phyloP scores from a whole-genome alignment of 2,888 invertebrate genomes.

The Cryptocephalus primarius region DNA sequence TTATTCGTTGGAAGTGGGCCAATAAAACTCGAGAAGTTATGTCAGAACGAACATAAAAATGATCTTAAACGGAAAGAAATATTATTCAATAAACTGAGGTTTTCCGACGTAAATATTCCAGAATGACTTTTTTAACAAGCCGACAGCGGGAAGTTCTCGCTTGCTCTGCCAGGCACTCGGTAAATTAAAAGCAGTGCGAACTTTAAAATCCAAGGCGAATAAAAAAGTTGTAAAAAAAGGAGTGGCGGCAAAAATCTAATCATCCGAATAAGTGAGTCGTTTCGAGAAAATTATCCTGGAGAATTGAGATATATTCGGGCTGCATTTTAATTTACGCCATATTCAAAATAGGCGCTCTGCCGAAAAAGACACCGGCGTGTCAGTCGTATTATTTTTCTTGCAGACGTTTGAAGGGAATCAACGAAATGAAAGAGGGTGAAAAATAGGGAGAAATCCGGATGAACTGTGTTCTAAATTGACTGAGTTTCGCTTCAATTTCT shows the following conservation, averaged over 20 bases:
- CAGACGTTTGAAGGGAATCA: constrained; percentile 4
- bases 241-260: constrained; percentile 14
- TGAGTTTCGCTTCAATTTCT: no score
- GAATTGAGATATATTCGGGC: constrained; percentile 14
- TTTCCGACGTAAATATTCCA: constrained; percentile 2
- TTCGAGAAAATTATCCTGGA: constrained; percentile 11
- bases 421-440: constrained; percentile 4
- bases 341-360: constrained; percentile 6
- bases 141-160: constrained; percentile 1
- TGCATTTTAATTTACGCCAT: constrained; percentile 12
- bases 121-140: constrained; percentile 2
- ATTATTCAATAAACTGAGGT: constrained; percentile 1
- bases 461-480: no score
- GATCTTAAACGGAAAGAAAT: not conserved
- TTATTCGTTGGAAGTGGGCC: no score
- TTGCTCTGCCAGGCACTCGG: constrained; percentile 1
- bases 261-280: constrained; percentile 4
- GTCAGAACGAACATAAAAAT: not conserved
- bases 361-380: constrained; percentile 4
- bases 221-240: constrained; percentile 11
- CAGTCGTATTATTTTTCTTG: constrained; percentile 6
- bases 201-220: constrained; percentile 4
- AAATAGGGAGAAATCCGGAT: not conserved
- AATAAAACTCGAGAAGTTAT: no score
- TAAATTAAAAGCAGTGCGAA: constrained; percentile 5